Evolutionary conservation across 1,140 invertebrate species (phyloP), one percentile per base, ranked within the genome.

Genomic region (Lutraria rhynchaena): DNA sequence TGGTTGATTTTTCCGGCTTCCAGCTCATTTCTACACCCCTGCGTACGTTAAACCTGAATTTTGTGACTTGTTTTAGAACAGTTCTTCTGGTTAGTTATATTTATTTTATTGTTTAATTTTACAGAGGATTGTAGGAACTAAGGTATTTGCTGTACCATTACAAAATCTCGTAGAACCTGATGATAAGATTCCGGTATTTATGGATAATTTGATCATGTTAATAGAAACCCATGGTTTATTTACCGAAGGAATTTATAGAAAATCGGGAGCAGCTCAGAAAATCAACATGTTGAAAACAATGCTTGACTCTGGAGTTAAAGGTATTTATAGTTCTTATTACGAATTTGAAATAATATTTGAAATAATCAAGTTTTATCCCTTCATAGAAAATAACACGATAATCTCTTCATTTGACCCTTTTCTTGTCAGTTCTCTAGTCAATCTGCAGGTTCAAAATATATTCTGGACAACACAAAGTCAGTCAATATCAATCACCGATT

Each of bases 191-290:
- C 98, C 98, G 0, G 89, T 95, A 3, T 95, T 99, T 3, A 95
- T 98, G 7, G 97, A 99, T 87, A 93, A 95, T 63, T 93, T 99
- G 2, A 96, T 99, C 57, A 96, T 95, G 9, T 96, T 95, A 4
- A 98, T 99, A 87, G 98, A 99, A 93, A 95, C 98, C 92, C 95
- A 96, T 84, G 97, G 97, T 4, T 93, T 99, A 5, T 98, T 98
- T 90, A 96, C 96, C 0, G 97, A 98, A 87, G 98, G 98, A 0
- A 94, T 99, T 58, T 99, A 99, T 92, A 94, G 98, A 33, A 99
- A 99, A 91, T 96, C 96, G 85, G 98, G 97, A 29, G 96, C 96
- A 35, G 88, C 89, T 19, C 89, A 90, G 9, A 92, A 92, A 83
- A 91, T 93, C n/a, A 91, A 90, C 82, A 84, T 90, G 61, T 88